Percentiles rank a stretch among this genome's conserved stretches.
phyloP scores from a whole-genome alignment of 1,140 invertebrate genomes.

The Leptestheria dahalacensis region DNA sequence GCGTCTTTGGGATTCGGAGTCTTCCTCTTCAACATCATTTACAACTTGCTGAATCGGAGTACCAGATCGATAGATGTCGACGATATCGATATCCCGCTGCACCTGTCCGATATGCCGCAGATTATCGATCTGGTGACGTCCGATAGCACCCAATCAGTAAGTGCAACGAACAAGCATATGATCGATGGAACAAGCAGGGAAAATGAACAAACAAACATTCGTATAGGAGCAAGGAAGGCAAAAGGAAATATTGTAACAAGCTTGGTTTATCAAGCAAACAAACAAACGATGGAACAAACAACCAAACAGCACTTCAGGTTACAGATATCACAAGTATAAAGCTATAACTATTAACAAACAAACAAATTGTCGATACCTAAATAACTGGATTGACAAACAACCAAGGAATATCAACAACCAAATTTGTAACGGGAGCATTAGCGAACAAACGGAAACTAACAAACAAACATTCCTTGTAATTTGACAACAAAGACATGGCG shows the following conservation, averaged over 20 bases:
- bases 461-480: no score
- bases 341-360: no score
- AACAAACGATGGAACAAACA: neutral
- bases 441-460: no score
- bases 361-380: no score
- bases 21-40: slow-evolving; percentile 24
- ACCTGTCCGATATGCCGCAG: neutral
- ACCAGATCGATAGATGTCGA: slow-evolving; percentile 21
- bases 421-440: no score
- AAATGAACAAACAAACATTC: neutral
- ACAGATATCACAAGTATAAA: no score
- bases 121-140: neutral
- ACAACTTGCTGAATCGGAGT: slow-evolving; percentile 22
- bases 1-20: slow-evolving; percentile 23
- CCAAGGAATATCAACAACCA: no score
- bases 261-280: neutral
- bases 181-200: neutral
- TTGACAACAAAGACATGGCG: no score
- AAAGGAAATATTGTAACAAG: no score
- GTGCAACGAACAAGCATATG: neutral
- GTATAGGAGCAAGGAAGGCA: neutral
- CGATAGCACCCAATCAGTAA: neutral
- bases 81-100: slow-evolving; percentile 19
- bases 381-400: no score
- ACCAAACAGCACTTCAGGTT: no score